phyloP scores from a whole-genome alignment of 1,140 invertebrate genomes.

The Manduca sexta region DNA sequence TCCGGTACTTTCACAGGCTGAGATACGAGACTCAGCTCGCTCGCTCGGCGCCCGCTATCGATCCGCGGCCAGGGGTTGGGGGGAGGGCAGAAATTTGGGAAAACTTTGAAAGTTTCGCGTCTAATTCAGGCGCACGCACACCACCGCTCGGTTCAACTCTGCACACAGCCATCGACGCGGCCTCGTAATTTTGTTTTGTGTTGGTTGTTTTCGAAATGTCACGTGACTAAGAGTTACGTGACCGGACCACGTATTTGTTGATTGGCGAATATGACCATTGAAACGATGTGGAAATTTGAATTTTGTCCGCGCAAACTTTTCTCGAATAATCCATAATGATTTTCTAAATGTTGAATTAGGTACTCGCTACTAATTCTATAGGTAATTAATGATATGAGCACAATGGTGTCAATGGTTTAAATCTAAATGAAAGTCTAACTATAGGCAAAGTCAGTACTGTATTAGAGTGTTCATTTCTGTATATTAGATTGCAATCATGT shows the following conservation, averaged over 20 bases:
- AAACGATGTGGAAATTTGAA: not conserved
- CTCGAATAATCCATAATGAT: too few relatives aligned
- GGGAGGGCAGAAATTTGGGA: slow-evolving; percentile 69
- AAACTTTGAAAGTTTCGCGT: slow-evolving; percentile 74
- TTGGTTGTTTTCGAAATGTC: slow-evolving; percentile 48
- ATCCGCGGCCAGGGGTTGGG: slow-evolving; percentile 36
- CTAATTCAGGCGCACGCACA: slow-evolving; percentile 73
- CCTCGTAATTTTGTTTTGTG: slow-evolving; percentile 63
- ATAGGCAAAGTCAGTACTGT: too few relatives aligned
- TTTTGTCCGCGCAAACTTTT: too few relatives aligned
- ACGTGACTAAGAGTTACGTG: slow-evolving; percentile 49
- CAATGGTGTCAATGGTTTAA: too few relatives aligned
- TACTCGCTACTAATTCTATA: too few relatives aligned
- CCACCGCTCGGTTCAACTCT: slow-evolving; percentile 42
- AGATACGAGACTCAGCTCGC: slow-evolving; percentile 44
- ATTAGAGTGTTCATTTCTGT: too few relatives aligned
- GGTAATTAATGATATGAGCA: too few relatives aligned
- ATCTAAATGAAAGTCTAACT: too few relatives aligned
- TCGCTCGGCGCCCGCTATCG: slow-evolving; percentile 60
- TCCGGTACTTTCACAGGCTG: slow-evolving; percentile 58
- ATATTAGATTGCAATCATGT: too few relatives aligned
- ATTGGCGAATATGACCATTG: not conserved
- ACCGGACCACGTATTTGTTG: slow-evolving; percentile 18
- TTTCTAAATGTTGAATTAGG: too few relatives aligned
- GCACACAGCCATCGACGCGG: slow-evolving; percentile 36